Base-by-base conservation (phyloP, 2,113 vertebrate species). In the Budorcas taxicolor region DNA sequence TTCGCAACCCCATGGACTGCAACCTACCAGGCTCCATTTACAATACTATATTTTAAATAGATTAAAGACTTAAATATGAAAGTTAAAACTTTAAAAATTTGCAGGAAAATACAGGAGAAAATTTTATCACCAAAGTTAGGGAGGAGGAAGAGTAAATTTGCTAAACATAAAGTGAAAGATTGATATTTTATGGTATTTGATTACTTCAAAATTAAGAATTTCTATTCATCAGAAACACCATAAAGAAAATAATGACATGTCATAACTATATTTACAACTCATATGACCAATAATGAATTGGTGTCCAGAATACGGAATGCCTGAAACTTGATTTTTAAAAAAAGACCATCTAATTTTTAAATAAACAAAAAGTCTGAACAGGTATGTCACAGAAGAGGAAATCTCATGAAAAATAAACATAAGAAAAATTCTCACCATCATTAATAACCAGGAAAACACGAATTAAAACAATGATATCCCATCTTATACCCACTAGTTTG, bases 141-240 rank as follows among this genome's bases (percentile, higher is more conserved):
- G 17, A 94, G 6, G 6, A 95, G 12, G 4, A 85, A 7, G 29
- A 80, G 89, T 25, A 74, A 85, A 90, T 96, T 95, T 83, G 45
- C 71, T 93, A 91, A 93, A 14, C 25, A 83, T 17, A n/a, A 87
- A 76, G 82, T 78, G 95, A 78, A 67, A 93, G 31, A 88, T 10
- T 78, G 17, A 47, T 36, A 83, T 36, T 36, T 71, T 71, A 71
- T 71, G 19, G 19, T 36, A 71, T 71, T 71, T 88, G 45, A 43
- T 82, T 87, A 45, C 33, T 57, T 78, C 86, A 93, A 97, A 92
- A 91, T 50, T 87, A 90, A 96, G 50, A 92, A 90, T 93, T 58
- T 92, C 85, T 82, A 27, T 90, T 90, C 47, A 80, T 67, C 45
- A 97, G 62, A 67, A 31, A 90, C 1, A 52, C n/a, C 45, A 57